Evolutionary conservation across 2,113 vertebrate genomes (phyloP), one percentile per base, ranked within the genome.

Genomic region (Bettongia penicillata): DNA sequence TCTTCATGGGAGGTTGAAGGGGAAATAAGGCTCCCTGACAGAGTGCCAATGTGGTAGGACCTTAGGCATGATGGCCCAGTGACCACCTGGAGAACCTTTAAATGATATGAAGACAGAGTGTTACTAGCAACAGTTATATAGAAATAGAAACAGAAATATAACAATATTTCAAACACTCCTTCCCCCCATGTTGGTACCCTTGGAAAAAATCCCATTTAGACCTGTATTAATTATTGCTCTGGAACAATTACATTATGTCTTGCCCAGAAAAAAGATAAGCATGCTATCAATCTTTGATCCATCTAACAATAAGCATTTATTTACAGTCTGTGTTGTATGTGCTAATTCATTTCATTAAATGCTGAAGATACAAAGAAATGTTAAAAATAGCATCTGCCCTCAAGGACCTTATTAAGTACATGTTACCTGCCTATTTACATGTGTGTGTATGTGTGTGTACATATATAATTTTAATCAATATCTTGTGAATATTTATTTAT

Each of bases 311-410:
- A 96, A 93, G 92, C 89, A 57, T 95, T n/a, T 0, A 5, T 95
- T 97, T 92, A 94, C 47, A 95, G 28, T 0, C 0, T 23, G 90
- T 3, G 10, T 92, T 96, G 92, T 96, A 97, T 97, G 97, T 97
- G 37, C 19, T n/a, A 84, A 84, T 84, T 43, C 37, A 84, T 84
- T 84, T n/a, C 43, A 9, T 43, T 84, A 84, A 43, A 84, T 22
- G 37, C 43, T 84, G 68, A 84, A 84, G n/a, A 8, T 84, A 43
- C 2, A 43, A 77, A 84, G n/a, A 43, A 84, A 84, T 84, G n/a
- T 84, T n/a, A 77, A 77, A 77, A 77, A n/a, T 68, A 22, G 31
- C 37, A 77, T 77, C 61, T 77, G 31, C 14, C 12, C 16, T n/a
- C 31, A 84, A 84, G n/a, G 68, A 43, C 16, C 68, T 43, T 84